phyloP scores from a whole-genome alignment of 2,888 invertebrate species.

The Oxycera nigricornis region DNA sequence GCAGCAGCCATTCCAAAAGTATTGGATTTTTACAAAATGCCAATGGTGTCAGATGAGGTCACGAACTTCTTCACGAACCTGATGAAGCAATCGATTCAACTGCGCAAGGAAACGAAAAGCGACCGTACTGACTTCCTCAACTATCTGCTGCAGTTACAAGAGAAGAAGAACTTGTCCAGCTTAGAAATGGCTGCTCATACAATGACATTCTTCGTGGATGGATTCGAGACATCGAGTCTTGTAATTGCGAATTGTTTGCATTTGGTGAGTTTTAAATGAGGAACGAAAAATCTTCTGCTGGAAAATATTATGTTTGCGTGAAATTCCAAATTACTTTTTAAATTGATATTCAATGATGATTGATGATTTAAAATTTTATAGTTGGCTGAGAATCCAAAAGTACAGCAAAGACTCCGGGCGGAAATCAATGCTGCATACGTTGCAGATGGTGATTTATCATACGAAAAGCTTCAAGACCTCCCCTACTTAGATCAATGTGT shows the following conservation, averaged over 20 bases:
- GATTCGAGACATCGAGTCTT: constrained; percentile 54
- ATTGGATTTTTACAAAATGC: constrained; percentile 42
- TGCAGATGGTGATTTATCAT: constrained; percentile 48
- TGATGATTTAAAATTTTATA: constrained; percentile 36
- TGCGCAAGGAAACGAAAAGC: constrained; percentile 41
- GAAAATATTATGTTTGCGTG: no score
- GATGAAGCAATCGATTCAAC: constrained; percentile 46
- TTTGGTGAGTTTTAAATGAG: constrained; percentile 47
- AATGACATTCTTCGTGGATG: constrained; percentile 53
- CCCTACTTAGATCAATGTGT: constrained; percentile 55
- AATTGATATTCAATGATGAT: not conserved
- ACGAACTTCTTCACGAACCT: constrained; percentile 48
- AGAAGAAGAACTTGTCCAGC: constrained; percentile 50
- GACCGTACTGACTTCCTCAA: constrained; percentile 49
- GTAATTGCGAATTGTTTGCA: constrained; percentile 50
- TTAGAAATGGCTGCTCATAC: constrained; percentile 52
- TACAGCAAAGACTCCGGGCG: constrained; percentile 52
- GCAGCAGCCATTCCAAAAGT: constrained; percentile 47
- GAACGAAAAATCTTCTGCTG: no score
- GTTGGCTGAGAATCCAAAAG: constrained; percentile 50
- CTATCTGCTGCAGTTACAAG: constrained; percentile 48
- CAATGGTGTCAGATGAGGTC: constrained; percentile 41
- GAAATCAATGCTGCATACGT: constrained; percentile 51
- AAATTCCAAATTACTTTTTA: no score
- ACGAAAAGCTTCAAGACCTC: constrained; percentile 51